These are phyloP conservation scores for Athalia cordata DNA, from an alignment of 2,888 invertebrate species.

Conservation along the genomic window DNA sequence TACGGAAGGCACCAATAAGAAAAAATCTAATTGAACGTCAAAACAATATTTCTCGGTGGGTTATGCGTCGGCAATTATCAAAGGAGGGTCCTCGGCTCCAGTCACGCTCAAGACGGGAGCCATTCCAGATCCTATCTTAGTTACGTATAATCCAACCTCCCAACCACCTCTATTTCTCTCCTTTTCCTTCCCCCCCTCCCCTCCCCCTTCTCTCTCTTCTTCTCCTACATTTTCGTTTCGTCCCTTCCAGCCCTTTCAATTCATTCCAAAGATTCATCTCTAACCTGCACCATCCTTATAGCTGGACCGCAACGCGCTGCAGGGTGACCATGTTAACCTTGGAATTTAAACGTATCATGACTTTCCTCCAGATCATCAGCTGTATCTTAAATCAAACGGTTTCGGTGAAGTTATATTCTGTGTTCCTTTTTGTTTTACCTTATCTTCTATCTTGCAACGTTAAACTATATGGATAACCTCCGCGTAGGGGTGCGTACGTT, in stretches of 20 bases:
- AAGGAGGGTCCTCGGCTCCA: slow-evolving; percentile 61
- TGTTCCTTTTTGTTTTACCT: background rate
- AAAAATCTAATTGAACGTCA: slow-evolving; percentile 56
- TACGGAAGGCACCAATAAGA: slow-evolving; percentile 38
- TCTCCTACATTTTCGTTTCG: slow-evolving; percentile 38
- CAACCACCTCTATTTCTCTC: slow-evolving; percentile 48
- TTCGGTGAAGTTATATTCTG: too few species aligned
- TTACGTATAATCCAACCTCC: slow-evolving; percentile 41
- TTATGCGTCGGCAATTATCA: slow-evolving; percentile 65
- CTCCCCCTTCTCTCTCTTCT: slow-evolving; percentile 46
- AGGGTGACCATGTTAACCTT: background rate
- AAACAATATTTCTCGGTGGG: slow-evolving; percentile 56
- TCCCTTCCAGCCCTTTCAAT: slow-evolving; percentile 55
- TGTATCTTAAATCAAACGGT: background rate
- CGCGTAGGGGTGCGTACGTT: background rate
- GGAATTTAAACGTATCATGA: background rate
- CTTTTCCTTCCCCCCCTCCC: slow-evolving; percentile 40
- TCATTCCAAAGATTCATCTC: slow-evolving; percentile 59
- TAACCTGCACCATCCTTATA: slow-evolving; percentile 9
- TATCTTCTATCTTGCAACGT: background rate
- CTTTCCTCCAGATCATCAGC: background rate
- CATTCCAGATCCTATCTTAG: slow-evolving; percentile 67
- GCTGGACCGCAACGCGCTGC: background rate
- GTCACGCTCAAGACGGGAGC: slow-evolving; percentile 72
- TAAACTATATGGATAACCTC: too few species aligned